Percentiles rank a stretch among this genome's conserved stretches.
Evolutionary conservation across 2,113 vertebrate genomes (phyloP).

Genomic region (Xiphorhynchus elegans): DNA sequence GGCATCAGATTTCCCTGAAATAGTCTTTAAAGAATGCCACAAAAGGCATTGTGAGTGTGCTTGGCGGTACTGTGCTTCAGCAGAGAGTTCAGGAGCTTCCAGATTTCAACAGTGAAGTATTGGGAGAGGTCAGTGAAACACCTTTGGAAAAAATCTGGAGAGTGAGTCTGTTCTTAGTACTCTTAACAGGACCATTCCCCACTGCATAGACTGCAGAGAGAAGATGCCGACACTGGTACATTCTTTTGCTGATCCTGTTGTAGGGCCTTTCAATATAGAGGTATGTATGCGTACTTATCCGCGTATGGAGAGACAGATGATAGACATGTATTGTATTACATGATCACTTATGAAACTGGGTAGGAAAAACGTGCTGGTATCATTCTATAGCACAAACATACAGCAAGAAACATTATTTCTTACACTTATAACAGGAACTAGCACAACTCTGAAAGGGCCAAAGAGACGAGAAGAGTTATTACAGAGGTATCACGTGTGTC

Average conservation of each 20-base stretch:
- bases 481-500: not conserved
- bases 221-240: not conserved
- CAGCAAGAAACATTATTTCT: not conserved
- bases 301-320: not conserved
- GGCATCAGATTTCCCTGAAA: not conserved
- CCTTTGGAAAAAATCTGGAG: fast-evolving
- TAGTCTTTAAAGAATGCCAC: not conserved
- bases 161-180: not conserved
- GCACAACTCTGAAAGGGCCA: not conserved
- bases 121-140: not conserved
- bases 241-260: not conserved
- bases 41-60: not conserved
- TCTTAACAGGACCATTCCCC: not conserved
- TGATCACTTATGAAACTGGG: not conserved
- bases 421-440: not conserved
- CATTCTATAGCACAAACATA: not conserved
- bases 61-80: not conserved
- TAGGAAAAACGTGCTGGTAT: not conserved
- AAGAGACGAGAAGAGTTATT: not conserved
- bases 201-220: not conserved
- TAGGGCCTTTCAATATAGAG: fast-evolving
- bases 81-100: not conserved
- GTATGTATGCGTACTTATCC: no score
- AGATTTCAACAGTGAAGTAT: not conserved
- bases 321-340: not conserved